Base-by-base conservation (phyloP, 2,113 vertebrate species). In the Albula glossodonta region DNA sequence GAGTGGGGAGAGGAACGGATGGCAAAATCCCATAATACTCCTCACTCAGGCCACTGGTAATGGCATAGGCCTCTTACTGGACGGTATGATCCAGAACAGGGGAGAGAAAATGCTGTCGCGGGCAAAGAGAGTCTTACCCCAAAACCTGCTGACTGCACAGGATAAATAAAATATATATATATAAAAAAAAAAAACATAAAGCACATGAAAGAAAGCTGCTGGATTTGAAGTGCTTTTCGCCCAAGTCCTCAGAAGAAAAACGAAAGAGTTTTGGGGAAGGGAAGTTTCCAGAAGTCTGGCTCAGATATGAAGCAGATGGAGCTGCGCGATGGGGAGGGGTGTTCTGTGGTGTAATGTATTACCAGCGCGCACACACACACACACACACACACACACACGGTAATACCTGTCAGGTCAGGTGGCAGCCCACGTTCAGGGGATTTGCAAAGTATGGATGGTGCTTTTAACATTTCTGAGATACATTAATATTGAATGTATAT, bases 281-380 rank as follows among this genome's bases (percentile, higher is more conserved):
- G 77, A 85, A 79, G 10, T 83, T 82, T 82, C 86, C 22, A 15
- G 15, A 84, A 84, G 85, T 78, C 84, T 81, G 85, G 50, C 88
- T 85, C 79, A 81, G 25, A 86, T 77, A 81, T 85, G 78, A 89
- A 89, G 83, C 91, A 91, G 90, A 94, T 88, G 89, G 87, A 88
- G 41, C 51, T 57, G 31, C 48, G n/a, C 48, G 2, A 82, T 8
- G 31, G 80, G 60, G 84, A 19, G 49, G 74, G 12, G 74, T 87
- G 3, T 51, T 84, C 81, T 60, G 74, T n/a, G 87, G 89, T 89
- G 89, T 89, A 84, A 86, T 79, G 57, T 81, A 89, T 84, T 85
- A 85, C 79, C 80, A 86, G 82, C 82, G 82, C 83, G 85, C 86
- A 84, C 87, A 90, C 90, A 90, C 89, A 86, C 84, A 87, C n/a